Evolutionary conservation across 2,797 vertebrate genomes (phyloP), one percentile per base, ranked within the genome.

Genomic region (Anolis apletophallus): DNA sequence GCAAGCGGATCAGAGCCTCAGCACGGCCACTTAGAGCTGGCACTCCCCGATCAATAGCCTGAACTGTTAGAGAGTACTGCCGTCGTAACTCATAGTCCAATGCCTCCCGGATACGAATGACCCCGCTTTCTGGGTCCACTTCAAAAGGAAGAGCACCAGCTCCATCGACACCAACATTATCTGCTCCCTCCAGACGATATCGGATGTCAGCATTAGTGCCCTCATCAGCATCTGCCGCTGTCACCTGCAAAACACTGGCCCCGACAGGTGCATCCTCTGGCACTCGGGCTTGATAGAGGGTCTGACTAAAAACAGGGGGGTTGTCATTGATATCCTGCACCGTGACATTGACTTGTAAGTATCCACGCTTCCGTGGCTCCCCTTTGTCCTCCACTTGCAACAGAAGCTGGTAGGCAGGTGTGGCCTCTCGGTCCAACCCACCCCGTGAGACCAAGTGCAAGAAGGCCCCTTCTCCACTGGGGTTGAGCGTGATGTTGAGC

Each of bases 291-390:
- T 98, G 97, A 94, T 99, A 99, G 75, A 98, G 98, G 0, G 98
- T 96, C 67, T 96, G 96, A 69, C 98, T 97, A 88, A 99, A 99
- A 40, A 96, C 19, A 0, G 99, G 99, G 0, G 98, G 98, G 94
- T 99, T 99, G 95, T 99, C 99, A 1, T 99, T 99, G 85, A 99
- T 98, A 91, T 99, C 99, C 93, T 99, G 99, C 26, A 99, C 97
- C 0, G 98, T 99, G 86, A 99, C 99, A 0, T 99, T 99, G 2
- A 99, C 99, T 96, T 98, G 98, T 46, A 99, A 94, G 94, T 97
- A 98, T 64, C 99, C 99, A 29, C 97, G 97, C 92, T 96, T 97
- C 93, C 97, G 98, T 0, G 98, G 98, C 73, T 98, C 97, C 0
- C 98, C 99, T 94, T 98, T 98, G 95, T 99, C 99, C 94, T 99